Conservation (phyloP, 2,113 vertebrate species). For the Campylomormyrus tamandua region DNA sequence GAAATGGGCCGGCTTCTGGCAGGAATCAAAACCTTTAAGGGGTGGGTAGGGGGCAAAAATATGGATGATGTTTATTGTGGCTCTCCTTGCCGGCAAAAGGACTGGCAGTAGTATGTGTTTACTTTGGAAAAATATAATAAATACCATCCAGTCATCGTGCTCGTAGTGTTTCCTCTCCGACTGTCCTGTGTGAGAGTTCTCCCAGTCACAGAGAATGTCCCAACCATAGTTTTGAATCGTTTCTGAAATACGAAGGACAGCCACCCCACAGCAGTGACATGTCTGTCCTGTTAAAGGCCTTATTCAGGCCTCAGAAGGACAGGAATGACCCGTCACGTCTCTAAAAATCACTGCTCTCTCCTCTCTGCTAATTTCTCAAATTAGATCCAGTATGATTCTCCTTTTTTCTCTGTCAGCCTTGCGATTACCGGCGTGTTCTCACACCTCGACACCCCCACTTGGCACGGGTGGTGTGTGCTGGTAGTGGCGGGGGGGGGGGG, state of each 20-base stretch:
- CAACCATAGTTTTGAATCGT: not conserved
- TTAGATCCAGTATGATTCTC: not conserved
- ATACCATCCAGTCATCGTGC: not conserved
- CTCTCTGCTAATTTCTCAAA: not conserved
- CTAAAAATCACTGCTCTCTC: not conserved
- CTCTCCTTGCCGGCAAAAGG: slow-evolving; percentile 45
- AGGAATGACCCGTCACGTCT: not conserved
- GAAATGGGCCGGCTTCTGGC: slow-evolving; percentile 64
- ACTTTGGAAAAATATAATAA: slow-evolving; percentile 1
- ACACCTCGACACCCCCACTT: not conserved
- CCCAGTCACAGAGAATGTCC: not conserved
- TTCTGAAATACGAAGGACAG: not conserved
- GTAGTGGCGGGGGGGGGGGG: slow-evolving; percentile 33
- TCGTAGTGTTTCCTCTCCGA: not conserved
- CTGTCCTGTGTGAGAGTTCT: not conserved
- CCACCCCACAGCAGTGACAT: not conserved
- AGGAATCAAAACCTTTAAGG: slow-evolving; percentile 57
- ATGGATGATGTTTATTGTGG: slow-evolving; percentile 40
- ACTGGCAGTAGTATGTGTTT: slow-evolving; percentile 7
- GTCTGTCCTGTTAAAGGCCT: not conserved
- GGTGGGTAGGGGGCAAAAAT: not conserved
- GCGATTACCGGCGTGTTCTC: not conserved
- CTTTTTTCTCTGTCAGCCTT: not conserved
- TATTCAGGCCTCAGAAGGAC: not conserved
- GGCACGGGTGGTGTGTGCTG: not conserved